Conservation (phyloP, 2,797 vertebrate species). For the Diglossa cyanea region DNA sequence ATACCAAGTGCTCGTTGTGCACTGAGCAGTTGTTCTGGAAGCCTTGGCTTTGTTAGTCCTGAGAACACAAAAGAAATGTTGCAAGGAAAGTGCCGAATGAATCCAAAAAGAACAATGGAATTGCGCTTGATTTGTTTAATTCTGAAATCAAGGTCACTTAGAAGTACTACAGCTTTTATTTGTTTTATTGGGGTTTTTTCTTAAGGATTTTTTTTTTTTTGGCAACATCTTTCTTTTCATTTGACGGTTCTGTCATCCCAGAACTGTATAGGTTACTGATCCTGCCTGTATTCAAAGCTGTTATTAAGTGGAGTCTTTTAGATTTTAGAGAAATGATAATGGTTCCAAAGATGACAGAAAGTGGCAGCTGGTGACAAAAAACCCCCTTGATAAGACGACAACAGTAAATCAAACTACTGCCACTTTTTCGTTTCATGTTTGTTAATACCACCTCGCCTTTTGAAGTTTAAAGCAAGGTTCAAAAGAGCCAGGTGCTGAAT, state of each 20-base stretch:
- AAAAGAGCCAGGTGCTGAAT: conserved; percentile 90
- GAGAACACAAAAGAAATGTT: conserved; percentile 67
- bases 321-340: conserved; percentile 90
- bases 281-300: conserved; percentile 86
- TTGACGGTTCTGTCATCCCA: conserved; percentile 79
- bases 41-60: conserved; percentile 36
- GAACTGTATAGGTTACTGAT: conserved; percentile 81
- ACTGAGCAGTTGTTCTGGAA: conserved; percentile 1
- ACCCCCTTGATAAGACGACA: conserved; percentile 86
- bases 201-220: conserved; percentile 47
- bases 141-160: conserved; percentile 82
- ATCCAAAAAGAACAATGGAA: conserved; percentile 73
- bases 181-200: conserved; percentile 50
- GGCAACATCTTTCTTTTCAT: conserved; percentile 80
- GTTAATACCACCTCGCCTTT: conserved; percentile 89
- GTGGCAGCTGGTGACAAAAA: conserved; percentile 87
- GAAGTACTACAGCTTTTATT: conserved; percentile 74
- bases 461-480: conserved; percentile 92
- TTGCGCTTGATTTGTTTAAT: conserved; percentile 75
- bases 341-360: conserved; percentile 89
- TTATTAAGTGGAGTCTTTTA: conserved; percentile 88
- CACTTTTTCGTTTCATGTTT: conserved; percentile 89
- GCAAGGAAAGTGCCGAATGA: conserved; percentile 62
- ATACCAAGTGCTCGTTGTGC: not conserved
- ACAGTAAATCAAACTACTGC: conserved; percentile 88